phyloP scores from a whole-genome alignment of 1,140 invertebrate genomes.

The Bactericera cockerelli region DNA sequence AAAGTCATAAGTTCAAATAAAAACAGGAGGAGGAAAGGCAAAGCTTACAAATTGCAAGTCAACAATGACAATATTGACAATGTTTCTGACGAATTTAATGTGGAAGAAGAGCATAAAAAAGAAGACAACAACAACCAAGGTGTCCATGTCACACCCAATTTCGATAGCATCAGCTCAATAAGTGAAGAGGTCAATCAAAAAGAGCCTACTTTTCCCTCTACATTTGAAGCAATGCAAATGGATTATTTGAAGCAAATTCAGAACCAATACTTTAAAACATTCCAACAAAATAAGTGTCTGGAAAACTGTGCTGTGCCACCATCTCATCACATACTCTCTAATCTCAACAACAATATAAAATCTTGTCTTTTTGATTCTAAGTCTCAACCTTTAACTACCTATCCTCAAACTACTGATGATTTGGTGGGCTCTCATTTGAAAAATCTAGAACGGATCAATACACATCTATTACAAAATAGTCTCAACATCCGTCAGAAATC shows the following conservation, averaged over 20 bases:
- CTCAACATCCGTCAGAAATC: not conserved
- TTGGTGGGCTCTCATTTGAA: not conserved
- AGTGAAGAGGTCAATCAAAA: slow-evolving; percentile 29
- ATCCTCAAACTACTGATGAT: too few relatives aligned
- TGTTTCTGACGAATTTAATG: not conserved
- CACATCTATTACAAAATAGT: not conserved
- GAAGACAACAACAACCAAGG: not conserved
- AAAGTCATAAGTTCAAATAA: slow-evolving; percentile 24
- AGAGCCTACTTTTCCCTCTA: slow-evolving; percentile 11
- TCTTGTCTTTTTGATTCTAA: too few relatives aligned
- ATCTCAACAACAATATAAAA: too few relatives aligned
- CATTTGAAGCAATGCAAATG: slow-evolving; percentile 22
- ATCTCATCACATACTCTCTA: too few relatives aligned
- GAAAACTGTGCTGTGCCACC: not conserved
- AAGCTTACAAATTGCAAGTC: slow-evolving; percentile 48
- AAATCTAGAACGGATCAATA: slow-evolving; percentile 1
- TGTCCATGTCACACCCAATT: not conserved
- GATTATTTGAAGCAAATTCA: not conserved
- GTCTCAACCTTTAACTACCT: too few relatives aligned
- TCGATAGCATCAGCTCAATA: slow-evolving; percentile 18
- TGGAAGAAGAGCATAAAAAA: not conserved
- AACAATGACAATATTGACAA: not conserved
- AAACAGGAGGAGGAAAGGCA: slow-evolving; percentile 60
- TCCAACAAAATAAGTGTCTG: not conserved
- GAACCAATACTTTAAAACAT: not conserved